Conservation (phyloP, 2,888 invertebrate genomes). For the Halictus ligatus region DNA sequence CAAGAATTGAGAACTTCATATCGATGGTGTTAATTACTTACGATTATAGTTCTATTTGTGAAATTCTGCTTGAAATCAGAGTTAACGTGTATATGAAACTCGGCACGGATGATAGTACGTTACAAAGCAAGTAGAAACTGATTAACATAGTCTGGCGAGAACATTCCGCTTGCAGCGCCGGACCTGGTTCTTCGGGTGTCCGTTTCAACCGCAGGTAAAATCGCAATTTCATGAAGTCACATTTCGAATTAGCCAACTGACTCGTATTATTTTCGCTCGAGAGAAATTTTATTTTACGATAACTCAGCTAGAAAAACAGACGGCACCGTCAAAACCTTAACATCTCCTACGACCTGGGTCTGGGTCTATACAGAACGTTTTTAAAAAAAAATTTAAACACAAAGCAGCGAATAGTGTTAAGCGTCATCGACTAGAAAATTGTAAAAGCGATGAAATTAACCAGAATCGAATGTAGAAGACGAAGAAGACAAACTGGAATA, state of each 20-base stretch:
- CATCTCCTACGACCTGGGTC: too few species aligned
- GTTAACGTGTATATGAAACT: not conserved
- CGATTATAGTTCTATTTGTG: not conserved
- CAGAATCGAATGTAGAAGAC: too few species aligned
- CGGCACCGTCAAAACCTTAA: too few species aligned
- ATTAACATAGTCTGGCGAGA: not conserved
- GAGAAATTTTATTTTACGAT: not conserved
- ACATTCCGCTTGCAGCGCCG: not conserved
- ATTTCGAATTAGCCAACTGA: not conserved
- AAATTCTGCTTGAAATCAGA: not conserved
- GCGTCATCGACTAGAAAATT: too few species aligned
- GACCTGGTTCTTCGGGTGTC: not conserved
- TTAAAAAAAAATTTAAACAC: not conserved
- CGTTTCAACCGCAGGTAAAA: not conserved
- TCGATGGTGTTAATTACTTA: not conserved
- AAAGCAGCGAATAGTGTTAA: too few species aligned
- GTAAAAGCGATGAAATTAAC: not conserved
- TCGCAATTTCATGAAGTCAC: not conserved
- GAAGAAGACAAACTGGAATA: not conserved
- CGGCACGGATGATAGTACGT: not conserved
- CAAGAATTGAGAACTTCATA: too few species aligned
- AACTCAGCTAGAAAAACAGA: too few species aligned
- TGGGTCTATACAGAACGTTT: too few species aligned
- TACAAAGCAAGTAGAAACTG: not conserved
- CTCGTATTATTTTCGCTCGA: not conserved